Evolutionary conservation across 1,140 invertebrate species (phyloP), one percentile per base, ranked within the genome.

Genomic region (Drosophila cardini): DNA sequence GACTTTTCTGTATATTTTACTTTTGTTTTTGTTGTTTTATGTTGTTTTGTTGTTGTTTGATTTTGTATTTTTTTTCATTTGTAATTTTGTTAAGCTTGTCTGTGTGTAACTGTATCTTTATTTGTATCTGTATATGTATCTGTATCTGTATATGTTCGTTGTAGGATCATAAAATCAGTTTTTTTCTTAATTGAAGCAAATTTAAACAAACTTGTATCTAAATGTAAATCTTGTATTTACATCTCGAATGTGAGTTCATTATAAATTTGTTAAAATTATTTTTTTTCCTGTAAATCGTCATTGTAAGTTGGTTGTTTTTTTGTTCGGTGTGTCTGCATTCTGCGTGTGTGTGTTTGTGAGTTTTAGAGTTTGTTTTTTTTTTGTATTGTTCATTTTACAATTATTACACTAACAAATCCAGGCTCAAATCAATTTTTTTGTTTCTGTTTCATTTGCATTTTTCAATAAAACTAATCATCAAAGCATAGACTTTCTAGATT

Each of bases 1-100:
- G 91, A 92, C 91, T 92, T 92, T 89, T 91, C 86, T 82, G 90
- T 91, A 82, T 91, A 90, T 90, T 90, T 91, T 76, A 76, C 69
- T 86, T 46, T 74, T 68, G 60, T 75, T 72, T 85, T 85, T 83
- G 80, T 42, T 55, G 56, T 52, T 83, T 84, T 60, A 77, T 79
- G 40, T 58, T 67, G 62, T 73, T 63, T 36, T 71, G 34, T 45
- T 80, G 18, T 61, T 69, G 61, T 70, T 68, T 60, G 45, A 52
- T 72, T 62, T 48, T 57, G 36, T 57, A 36, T 71, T 45, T 55
- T 74, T 78, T 34, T 65, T 63, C 48, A 42, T 21, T 56, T 43
- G 57, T 74, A 11, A 4, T 26, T 26, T 26, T 26, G 21, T 26
- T 26, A 26, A 4, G 21, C 2, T 48, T 65, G 45, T 76, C 30